phyloP scores from a whole-genome alignment of 1,140 invertebrate species.

The Venturia canescens region DNA sequence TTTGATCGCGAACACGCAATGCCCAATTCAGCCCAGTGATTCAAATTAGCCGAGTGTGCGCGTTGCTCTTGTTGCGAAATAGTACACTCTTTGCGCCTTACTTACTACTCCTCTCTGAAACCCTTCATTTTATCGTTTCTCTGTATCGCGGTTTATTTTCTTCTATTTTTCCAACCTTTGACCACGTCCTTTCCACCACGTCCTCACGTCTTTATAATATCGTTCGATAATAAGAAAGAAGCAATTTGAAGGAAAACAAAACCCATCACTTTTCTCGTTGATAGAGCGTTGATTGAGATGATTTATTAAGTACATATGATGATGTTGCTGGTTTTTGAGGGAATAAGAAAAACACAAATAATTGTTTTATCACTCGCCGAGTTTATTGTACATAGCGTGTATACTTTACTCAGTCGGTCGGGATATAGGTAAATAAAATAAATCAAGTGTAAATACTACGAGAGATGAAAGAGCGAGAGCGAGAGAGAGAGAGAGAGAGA shows the following conservation, averaged over 20 bases:
- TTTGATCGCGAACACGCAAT: too few species aligned
- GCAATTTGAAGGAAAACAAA: background rate
- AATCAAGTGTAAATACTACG: constrained; percentile 61
- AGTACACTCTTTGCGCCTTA: background rate
- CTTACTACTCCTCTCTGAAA: background rate
- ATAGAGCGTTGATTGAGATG: constrained; percentile 19
- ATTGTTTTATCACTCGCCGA: constrained; percentile 59
- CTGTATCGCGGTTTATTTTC: background rate
- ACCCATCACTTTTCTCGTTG: background rate
- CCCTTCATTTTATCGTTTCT: background rate
- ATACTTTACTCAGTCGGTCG: constrained; percentile 66
- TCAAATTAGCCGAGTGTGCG: background rate
- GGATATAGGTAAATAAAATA: constrained; percentile 45
- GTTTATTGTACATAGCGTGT: constrained; percentile 70
- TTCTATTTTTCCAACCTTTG: too few species aligned
- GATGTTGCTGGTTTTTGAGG: constrained; percentile 47
- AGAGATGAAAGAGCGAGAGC: constrained; percentile 44
- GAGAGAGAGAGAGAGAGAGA: constrained; percentile 52
- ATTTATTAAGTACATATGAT: constrained; percentile 29
- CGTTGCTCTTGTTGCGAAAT: too few species aligned
- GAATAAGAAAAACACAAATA: constrained; percentile 44
- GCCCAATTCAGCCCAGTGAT: background rate
- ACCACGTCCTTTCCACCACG: too few species aligned
- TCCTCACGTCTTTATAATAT: background rate
- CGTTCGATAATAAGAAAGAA: background rate